Conservation (phyloP, 2,113 vertebrate genomes). For the Mystacornis crossleyi region DNA sequence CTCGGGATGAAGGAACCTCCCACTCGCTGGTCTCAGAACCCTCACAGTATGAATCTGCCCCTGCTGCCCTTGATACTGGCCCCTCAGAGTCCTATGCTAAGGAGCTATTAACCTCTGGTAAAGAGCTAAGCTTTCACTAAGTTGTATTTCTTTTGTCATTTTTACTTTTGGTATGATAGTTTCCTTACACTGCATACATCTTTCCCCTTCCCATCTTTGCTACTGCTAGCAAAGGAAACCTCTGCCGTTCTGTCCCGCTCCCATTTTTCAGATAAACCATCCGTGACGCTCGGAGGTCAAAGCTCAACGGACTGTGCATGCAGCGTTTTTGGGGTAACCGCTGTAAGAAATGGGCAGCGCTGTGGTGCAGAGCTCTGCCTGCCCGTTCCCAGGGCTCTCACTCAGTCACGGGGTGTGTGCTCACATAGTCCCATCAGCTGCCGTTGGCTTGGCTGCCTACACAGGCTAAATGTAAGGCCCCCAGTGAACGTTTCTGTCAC, state of each 20-base stretch:
- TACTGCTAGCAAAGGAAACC: conserved; percentile 69
- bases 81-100: background rate
- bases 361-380: background rate
- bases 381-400: background rate
- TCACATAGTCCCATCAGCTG: background rate
- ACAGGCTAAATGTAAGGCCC: background rate
- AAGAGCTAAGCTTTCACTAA: background rate
- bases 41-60: background rate
- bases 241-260: conserved; percentile 74
- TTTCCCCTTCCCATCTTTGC: conserved; percentile 16
- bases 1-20: background rate
- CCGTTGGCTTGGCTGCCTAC: background rate
- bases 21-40: background rate
- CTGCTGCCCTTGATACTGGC: background rate
- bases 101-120: background rate
- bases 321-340: conserved; percentile 6
- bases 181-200: background rate
- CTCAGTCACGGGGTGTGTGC: background rate
- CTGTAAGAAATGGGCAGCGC: conserved; percentile 4
- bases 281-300: conserved; percentile 67
- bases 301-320: conserved; percentile 40
- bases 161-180: background rate
- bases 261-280: conserved; percentile 74
- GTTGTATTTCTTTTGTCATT: background rate
- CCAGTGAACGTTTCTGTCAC: background rate